These are phyloP conservation scores for Vanessa tameamea DNA, from an alignment of 1,140 invertebrate species.

Conservation along the genomic window DNA sequence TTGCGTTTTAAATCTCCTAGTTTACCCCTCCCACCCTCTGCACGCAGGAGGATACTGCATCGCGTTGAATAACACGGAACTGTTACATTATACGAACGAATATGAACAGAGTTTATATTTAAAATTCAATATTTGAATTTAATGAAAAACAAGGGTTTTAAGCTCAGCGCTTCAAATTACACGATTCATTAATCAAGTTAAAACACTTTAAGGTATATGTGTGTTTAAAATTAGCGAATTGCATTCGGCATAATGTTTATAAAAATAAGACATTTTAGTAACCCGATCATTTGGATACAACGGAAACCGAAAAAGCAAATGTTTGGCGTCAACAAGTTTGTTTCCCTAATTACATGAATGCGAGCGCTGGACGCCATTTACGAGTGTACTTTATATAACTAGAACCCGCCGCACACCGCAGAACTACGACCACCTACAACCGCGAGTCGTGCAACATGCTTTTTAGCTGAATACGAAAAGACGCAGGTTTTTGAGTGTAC, in stretches of 20 bases:
- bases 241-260: no score
- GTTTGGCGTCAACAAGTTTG: background rate
- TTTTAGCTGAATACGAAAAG: no score
- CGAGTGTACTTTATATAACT: background rate
- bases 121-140: no score
- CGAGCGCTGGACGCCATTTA: background rate
- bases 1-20: background rate
- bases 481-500: no score
- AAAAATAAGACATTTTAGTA: no score
- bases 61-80: background rate
- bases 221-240: no score
- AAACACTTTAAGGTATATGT: no score
- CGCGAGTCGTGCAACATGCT: no score
- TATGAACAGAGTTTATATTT: background rate
- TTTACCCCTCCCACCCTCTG: background rate
- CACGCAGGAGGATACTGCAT: background rate
- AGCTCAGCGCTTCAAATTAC: no score
- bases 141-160: no score
- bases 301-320: background rate
- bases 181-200: no score
- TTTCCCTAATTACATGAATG: constrained; percentile 2
- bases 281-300: background rate
- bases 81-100: background rate
- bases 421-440: no score
- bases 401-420: background rate